Evolutionary conservation across 2,888 invertebrate genomes (phyloP).

Genomic region (Hirtodrosophila histrioides): DNA sequence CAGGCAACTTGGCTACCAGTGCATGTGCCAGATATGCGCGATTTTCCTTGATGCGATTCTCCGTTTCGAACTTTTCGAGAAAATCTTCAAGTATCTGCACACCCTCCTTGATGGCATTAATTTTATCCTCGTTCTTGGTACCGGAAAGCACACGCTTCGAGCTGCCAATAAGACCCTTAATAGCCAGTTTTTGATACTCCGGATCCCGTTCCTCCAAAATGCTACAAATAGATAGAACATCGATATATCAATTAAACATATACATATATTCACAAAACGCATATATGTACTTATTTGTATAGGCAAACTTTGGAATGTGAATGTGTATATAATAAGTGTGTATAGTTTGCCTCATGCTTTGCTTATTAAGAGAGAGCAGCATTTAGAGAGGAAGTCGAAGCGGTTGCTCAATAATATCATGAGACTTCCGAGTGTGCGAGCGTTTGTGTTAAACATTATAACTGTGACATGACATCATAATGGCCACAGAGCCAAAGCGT

Average conservation of each 20-base stretch:
- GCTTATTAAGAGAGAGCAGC: constrained; percentile 19
- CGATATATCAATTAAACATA: constrained; percentile 14
- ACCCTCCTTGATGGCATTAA: constrained; percentile 90
- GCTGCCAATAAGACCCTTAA: constrained; percentile 89
- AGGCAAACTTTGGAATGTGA: constrained; percentile 31
- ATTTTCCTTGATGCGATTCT: constrained; percentile 88
- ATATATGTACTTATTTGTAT: constrained; percentile 28
- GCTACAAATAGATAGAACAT: constrained; percentile 68
- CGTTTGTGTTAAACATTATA: constrained; percentile 51
- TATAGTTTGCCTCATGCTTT: constrained; percentile 25
- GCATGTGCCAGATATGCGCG: constrained; percentile 88
- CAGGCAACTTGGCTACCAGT: constrained; percentile 86
- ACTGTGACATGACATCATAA: constrained; percentile 75
- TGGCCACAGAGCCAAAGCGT: constrained; percentile 36
- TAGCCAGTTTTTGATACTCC: constrained; percentile 90
- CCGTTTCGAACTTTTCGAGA: constrained; percentile 89
- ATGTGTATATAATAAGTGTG: constrained; percentile 5
- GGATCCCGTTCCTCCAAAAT: constrained; percentile 90
- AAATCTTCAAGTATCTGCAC: constrained; percentile 89
- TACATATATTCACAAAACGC: constrained; percentile 2
- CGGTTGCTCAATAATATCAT: constrained; percentile 39
- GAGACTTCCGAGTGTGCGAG: constrained; percentile 52
- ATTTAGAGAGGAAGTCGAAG: constrained; percentile 33
- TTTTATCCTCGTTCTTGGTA: constrained; percentile 90
- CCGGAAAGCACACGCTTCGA: constrained; percentile 90